Evolutionary conservation across 2,888 invertebrate species (phyloP), one percentile per base, ranked within the genome.

Genomic region (Orchestes rusci): DNA sequence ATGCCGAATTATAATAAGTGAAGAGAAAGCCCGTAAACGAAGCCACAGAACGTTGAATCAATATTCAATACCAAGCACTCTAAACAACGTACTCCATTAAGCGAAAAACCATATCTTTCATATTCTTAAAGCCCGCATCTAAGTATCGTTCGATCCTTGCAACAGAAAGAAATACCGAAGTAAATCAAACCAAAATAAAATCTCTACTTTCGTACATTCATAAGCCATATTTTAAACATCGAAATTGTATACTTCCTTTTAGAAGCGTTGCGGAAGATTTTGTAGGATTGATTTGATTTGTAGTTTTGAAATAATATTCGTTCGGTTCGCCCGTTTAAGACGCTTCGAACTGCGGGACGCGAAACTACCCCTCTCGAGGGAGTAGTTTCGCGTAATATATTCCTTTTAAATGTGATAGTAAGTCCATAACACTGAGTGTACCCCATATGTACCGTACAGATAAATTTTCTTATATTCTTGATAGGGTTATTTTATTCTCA

Each of bases 241-340:
- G 41, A 51, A 51, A 45, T 51, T 48, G 47, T 51, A 36, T 51
- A 45, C 39, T 34, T 47, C 47, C 40, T 44, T 45, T 48, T 45
- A 42, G 36, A 41, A 42, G 48, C 48, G 48, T 37, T 37, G 33
- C 19, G 33, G 61, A 59, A 63, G 64, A 66, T 67, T 64, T 65
- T 64, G 59, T 64, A 53, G 65, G 65, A 66, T 66, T 59, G 63
- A 57, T 57, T 63, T 67, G 67, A 67, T 67, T 67, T 67, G 67
- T 66, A 63, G 65, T 65, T 64, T 61, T 59, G 61, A 61, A 66
- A 65, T 65, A 59, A 62, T 66, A 64, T 63, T 64, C 63, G 62
- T 56, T 56, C 55, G 53, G 51, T 56, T 52, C 48, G 48, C 45
- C 52, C 53, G 45, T 48, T 51, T 52, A 46, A 52, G 53, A 50